These are phyloP conservation scores for Dicrostonyx torquatus DNA, from an alignment of 2,797 vertebrate genomes.

Conservation along the genomic window DNA sequence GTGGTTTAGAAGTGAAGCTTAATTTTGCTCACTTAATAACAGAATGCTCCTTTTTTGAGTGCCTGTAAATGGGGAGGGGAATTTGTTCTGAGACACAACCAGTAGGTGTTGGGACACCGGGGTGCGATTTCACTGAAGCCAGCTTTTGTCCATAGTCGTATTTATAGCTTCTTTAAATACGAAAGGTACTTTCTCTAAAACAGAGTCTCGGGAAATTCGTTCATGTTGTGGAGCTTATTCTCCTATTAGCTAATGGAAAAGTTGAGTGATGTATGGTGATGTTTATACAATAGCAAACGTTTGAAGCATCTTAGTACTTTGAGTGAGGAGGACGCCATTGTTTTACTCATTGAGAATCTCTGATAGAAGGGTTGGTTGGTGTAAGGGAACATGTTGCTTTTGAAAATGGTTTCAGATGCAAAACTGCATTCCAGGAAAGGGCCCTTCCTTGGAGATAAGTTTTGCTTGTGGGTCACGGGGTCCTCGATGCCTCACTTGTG, in stretches of 20 bases:
- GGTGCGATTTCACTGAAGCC: background rate
- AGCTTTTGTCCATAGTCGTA: background rate
- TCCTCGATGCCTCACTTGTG: background rate
- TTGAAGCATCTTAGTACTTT: background rate
- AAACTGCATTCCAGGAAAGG: background rate
- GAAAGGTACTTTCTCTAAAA: background rate
- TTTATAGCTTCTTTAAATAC: slow-evolving; percentile 23
- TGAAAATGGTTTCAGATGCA: slow-evolving; percentile 11
- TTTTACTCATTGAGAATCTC: background rate
- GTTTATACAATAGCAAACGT: slow-evolving; percentile 8
- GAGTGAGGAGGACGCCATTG: background rate
- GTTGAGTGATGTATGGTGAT: background rate
- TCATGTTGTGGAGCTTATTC: background rate
- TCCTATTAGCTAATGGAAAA: background rate
- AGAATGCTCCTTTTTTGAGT: background rate
- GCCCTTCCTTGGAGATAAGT: background rate
- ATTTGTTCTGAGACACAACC: slow-evolving; percentile 6
- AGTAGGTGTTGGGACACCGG: background rate
- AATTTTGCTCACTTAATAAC: slow-evolving; percentile 10
- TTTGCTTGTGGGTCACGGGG: background rate
- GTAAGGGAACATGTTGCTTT: background rate
- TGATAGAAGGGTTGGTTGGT: slow-evolving; percentile 5
- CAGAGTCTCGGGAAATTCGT: background rate
- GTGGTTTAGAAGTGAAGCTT: slow-evolving; percentile 16
- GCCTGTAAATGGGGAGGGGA: background rate